These are phyloP conservation scores for Polypedilum vanderplanki DNA, from an alignment of 1,140 invertebrate species.

Conservation along the genomic window DNA sequence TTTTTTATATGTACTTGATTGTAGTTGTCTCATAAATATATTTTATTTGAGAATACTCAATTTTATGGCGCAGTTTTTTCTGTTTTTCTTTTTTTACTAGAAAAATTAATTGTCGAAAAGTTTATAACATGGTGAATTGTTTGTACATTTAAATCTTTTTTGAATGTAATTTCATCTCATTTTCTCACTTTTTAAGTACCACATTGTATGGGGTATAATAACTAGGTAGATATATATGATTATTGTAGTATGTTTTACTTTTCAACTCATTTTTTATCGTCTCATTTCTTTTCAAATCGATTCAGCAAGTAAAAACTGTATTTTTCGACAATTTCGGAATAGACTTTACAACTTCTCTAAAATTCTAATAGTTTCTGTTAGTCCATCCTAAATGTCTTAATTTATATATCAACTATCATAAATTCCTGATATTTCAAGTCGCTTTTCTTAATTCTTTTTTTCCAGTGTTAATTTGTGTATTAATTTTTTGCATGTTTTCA, in stretches of 20 bases:
- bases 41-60: not conserved
- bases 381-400: no score
- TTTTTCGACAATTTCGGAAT: not conserved
- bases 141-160: constrained; percentile 10
- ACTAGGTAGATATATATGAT: not conserved
- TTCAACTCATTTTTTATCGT: not conserved
- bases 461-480: not conserved
- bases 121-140: constrained; percentile 18
- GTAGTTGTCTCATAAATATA: not conserved
- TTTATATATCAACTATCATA: no score
- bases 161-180: not conserved
- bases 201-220: not conserved
- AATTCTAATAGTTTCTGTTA: no score
- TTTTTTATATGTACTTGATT: not conserved
- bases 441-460: not conserved
- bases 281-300: not conserved
- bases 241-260: not conserved
- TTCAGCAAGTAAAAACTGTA: not conserved
- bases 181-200: not conserved
- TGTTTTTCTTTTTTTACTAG: not conserved
- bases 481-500: not conserved
- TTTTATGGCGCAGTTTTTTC: not conserved
- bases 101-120: not conserved
- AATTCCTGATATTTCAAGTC: constrained; percentile 12
- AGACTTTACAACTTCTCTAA: no score